These are phyloP conservation scores for Heteromormyrus szaboi DNA, from an alignment of 2,797 vertebrate species.

Conservation along the genomic window DNA sequence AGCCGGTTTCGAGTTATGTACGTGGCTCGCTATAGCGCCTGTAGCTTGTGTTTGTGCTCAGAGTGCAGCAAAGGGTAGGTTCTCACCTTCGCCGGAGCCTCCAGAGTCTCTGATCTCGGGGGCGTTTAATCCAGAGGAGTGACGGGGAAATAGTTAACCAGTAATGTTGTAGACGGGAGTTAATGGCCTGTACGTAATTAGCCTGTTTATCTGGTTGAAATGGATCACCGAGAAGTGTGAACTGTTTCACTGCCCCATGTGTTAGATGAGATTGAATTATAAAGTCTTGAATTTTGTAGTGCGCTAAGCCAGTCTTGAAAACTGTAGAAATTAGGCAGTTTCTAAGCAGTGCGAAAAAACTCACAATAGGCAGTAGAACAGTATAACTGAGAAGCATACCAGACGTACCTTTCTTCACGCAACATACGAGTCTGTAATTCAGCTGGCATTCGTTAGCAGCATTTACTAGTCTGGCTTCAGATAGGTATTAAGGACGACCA, in stretches of 20 bases:
- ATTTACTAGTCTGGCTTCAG: not conserved
- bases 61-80: not conserved
- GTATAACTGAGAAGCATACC: not conserved
- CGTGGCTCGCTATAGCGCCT: slow-evolving; percentile 36
- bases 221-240: slow-evolving; percentile 47
- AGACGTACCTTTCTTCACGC: not conserved
- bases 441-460: not conserved
- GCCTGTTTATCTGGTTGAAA: slow-evolving; percentile 52
- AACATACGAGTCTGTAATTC: not conserved
- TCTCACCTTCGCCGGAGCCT: not conserved
- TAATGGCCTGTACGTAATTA: slow-evolving; percentile 22
- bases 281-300: not conserved
- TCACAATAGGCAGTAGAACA: not conserved
- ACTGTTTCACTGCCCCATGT: slow-evolving; percentile 41
- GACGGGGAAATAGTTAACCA: not conserved
- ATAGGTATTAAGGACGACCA: not conserved
- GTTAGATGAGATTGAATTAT: slow-evolving; percentile 17
- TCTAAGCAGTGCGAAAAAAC: not conserved
- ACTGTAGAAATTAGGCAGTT: not conserved
- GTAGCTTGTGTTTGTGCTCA: not conserved
- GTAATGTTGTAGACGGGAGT: not conserved
- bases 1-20: slow-evolving; percentile 44
- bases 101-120: not conserved
- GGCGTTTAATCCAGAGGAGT: not conserved
- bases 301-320: not conserved